Evolutionary conservation across 2,888 invertebrate genomes (phyloP), one percentile per base, ranked within the genome.

Genomic region (Melanostoma scalare): DNA sequence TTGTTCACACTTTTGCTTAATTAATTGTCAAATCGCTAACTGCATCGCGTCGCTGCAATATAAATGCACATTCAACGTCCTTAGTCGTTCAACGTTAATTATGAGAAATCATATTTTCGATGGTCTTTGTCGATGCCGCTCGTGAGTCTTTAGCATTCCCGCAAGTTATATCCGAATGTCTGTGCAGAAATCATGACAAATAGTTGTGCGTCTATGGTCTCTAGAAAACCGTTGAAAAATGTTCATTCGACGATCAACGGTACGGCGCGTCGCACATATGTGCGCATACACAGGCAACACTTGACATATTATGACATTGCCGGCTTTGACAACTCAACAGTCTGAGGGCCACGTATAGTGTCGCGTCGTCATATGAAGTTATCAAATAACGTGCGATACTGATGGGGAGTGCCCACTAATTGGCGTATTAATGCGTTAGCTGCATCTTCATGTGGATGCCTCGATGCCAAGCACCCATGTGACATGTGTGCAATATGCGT

Each of bases 1-100:
- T 90, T 90, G 90, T 90, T 90, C 89, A 89, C 90, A 90, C 90
- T 88, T 90, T 89, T 88, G 88, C 89, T 89, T 90, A 90, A 90
- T 90, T 90, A 90, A 90, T 90, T 89, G 89, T 88, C 89, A 89
- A 90, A 90, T 89, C 87, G 88, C 86, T 87, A 87, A 87, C 81
- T 87, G 85, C 84, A 63, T 58, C 30, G 69, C 74, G 56, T 46
- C 31, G 50, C 69, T 38, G 38, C 55, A 73, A 63, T 72, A 77
- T 67, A 40, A 63, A 35, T 30, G 30, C 61, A 30, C 61, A 8
- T 30, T 35, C 69, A 33, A 38, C 65, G 55, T 77, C 55, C 72
- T 50, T 56, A 65, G 55, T n/a, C 78, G 44, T 65, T 63, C 61
- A 75, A 60, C 67, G 65, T 71, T 79, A 75, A 84, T 79, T 79